Conservation (phyloP, 2,797 vertebrate genomes). For the Parotocinclus haroldoi region DNA sequence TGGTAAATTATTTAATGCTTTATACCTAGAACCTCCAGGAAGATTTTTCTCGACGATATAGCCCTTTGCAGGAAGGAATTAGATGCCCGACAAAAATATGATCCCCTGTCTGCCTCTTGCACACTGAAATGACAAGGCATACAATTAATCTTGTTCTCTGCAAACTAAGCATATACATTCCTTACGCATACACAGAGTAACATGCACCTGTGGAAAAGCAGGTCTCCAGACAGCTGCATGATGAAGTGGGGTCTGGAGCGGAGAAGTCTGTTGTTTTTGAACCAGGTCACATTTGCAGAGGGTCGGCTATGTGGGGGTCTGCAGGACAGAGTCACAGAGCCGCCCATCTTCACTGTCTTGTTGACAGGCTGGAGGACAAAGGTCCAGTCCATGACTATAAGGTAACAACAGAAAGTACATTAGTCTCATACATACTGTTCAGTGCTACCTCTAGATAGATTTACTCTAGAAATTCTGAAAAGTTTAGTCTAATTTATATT, state of each 20-base stretch:
- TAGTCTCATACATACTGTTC: too few relatives aligned
- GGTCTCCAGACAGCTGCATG: conserved; percentile 63
- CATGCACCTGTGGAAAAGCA: conserved; percentile 66
- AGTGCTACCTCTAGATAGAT: too few relatives aligned
- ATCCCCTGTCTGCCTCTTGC: conserved; percentile 62
- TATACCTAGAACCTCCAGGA: conserved; percentile 67
- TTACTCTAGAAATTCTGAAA: too few relatives aligned
- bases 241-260: conserved; percentile 34
- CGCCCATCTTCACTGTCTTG: conserved; percentile 58
- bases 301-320: conserved; percentile 66
- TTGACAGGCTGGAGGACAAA: conserved; percentile 66
- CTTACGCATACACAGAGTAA: not conserved
- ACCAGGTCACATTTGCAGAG: conserved; percentile 67
- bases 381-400: conserved; percentile 70
- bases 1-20: too few relatives aligned
- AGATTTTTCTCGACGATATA: conserved; percentile 62
- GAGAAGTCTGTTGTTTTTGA: conserved; percentile 66
- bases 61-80: conserved; percentile 63
- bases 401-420: not conserved
- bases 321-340: conserved; percentile 64
- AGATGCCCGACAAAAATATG: conserved; percentile 72
- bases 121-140: conserved; percentile 55
- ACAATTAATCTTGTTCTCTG: not conserved
- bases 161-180: not conserved
- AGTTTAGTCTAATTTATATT: too few relatives aligned